phyloP scores from a whole-genome alignment of 2,113 vertebrate species.

The Nothobranchius furzeri region DNA sequence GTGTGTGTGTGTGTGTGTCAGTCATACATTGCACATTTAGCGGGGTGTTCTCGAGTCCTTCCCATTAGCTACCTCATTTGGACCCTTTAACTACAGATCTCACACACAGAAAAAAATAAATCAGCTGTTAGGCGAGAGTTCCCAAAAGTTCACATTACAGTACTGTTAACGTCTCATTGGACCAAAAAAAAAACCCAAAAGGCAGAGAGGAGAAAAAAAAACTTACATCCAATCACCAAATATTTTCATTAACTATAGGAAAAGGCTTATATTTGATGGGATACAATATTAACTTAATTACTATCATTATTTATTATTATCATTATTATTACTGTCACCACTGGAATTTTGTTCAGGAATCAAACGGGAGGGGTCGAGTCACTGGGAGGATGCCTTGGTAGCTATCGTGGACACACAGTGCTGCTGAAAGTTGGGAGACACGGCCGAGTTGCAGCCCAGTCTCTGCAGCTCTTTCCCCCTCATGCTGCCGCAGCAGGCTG shows the following conservation, averaged over 20 bases:
- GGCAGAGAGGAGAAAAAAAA: constrained; percentile 62
- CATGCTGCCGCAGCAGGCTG: constrained; percentile 81
- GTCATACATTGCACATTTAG: constrained; percentile 65
- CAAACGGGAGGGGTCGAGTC: constrained; percentile 63
- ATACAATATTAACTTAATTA: constrained; percentile 78
- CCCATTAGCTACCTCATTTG: constrained; percentile 45
- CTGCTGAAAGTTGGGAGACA: constrained; percentile 98
- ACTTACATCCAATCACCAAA: constrained; percentile 74
- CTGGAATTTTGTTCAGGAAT: constrained; percentile 60
- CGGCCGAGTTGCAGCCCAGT: constrained; percentile 90
- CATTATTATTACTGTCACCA: constrained; percentile 69
- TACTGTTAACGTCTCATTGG: constrained; percentile 76
- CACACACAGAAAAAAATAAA: constrained; percentile 56
- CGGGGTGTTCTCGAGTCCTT: constrained; percentile 52
- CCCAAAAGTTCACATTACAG: constrained; percentile 79
- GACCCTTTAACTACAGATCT: constrained; percentile 58
- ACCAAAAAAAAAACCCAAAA: constrained; percentile 68
- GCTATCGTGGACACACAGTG: constrained; percentile 94
- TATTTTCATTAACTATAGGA: constrained; percentile 74
- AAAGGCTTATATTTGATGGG: constrained; percentile 75
- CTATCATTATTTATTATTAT: constrained; percentile 75
- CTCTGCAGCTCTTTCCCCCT: constrained; percentile 91
- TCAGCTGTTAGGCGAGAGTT: constrained; percentile 68
- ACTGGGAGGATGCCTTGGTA: constrained; percentile 97
- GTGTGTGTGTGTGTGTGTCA: constrained; percentile 11